Evolutionary conservation across 2,888 invertebrate species (phyloP), one percentile per base, ranked within the genome.

Genomic region (Tinea trinotella): DNA sequence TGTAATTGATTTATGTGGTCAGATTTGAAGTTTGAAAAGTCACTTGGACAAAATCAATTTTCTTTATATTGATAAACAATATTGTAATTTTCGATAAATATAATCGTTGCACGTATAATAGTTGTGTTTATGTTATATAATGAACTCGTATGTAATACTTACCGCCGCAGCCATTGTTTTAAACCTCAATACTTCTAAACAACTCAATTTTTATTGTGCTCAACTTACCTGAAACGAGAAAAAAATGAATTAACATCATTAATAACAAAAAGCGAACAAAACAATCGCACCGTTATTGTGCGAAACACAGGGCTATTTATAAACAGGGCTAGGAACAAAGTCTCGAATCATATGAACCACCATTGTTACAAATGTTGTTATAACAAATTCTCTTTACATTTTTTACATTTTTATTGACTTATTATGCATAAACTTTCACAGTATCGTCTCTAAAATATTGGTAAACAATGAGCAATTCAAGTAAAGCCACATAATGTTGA

Each of bases 221-320:
- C 64, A 64, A 76, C 80, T 82, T 82, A 83, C 82, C 82, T 82
- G 76, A 68, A 79, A 77, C 60, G 58, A 35, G 49, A 70, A 66
- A 72, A 66, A 68, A 64, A 63, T 57, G 55, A 64, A 69, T 73
- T 70, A 72, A 61, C 62, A 62, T 68, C 63, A 71, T 68, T 69
- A 72, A 71, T 68, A 71, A 63, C 61, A 63, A 64, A 64, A 68
- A 62, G 53, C 54, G 59, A 58, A 65, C 62, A 67, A 64, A 69
- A 70, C 67, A 70, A 69, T 64, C 62, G 61, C 53, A 50, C 60
- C 59, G 64, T 65, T 64, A 64, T 64, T 67, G 64, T 64, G 64
- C 60, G 62, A 64, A 66, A 61, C 64, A 59, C 62, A 60, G 56
- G 58, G 62, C 59, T 71, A 68, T 73, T 70, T 69, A 68, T 64